Percentiles rank a stretch among this genome's conserved stretches.
Evolutionary conservation across 2,888 invertebrate species (phyloP).

Genomic region (Crematogaster levior): DNA sequence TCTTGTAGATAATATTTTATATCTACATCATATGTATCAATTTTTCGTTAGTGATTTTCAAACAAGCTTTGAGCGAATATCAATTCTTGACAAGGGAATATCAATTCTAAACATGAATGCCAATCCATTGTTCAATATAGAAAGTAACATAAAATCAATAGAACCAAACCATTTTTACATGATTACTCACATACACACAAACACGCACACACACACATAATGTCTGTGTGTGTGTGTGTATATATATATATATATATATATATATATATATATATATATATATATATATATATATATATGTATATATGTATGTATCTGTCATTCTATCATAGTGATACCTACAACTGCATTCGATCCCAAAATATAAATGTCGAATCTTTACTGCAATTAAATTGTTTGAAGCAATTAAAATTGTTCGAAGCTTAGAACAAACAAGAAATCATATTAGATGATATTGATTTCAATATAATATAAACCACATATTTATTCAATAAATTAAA

Average conservation of each 20-base stretch:
- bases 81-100: conserved; percentile 25
- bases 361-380: conserved; percentile 16
- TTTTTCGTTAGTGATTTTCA: conserved; percentile 25
- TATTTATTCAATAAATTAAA: background rate
- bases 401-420: conserved; percentile 10
- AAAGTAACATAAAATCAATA: conserved; percentile 41
- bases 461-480: background rate
- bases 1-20: background rate
- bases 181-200: background rate
- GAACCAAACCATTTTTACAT: conserved; percentile 2
- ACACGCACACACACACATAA: no score
- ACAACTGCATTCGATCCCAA: background rate
- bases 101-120: conserved; percentile 39
- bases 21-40: background rate
- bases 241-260: no score
- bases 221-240: no score
- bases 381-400: no score
- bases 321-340: conserved; percentile 13
- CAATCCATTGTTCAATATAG: conserved; percentile 42
- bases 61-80: conserved; percentile 21
- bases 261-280: no score
- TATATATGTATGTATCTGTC: background rate
- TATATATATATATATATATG: no score
- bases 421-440: conserved; percentile 1
- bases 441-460: background rate